Conservation (phyloP, 2,888 invertebrate species). For the Yponomeuta plumbellus region DNA sequence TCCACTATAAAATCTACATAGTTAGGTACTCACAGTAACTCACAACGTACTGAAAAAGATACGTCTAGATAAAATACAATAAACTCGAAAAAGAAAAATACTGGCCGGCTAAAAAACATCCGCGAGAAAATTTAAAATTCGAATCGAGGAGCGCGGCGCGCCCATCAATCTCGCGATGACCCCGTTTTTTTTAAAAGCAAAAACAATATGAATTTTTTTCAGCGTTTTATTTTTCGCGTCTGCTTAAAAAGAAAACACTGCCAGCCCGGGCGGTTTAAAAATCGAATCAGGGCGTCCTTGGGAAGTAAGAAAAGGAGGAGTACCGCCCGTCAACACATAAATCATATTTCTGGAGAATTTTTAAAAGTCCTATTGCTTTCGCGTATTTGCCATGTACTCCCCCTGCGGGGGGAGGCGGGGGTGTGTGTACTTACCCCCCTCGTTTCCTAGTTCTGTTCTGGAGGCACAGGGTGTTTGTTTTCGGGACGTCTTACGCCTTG, state of each 20-base stretch:
- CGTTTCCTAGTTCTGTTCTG: slow-evolving; percentile 70
- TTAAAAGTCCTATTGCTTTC: slow-evolving; percentile 78
- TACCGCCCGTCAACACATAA: slow-evolving; percentile 74
- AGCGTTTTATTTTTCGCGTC: not conserved
- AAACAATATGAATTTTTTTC: not conserved
- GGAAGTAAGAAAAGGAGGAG: slow-evolving; percentile 48
- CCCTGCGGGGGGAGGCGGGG: slow-evolving; percentile 43
- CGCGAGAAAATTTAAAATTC: slow-evolving; percentile 15
- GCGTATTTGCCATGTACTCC: slow-evolving; percentile 77
- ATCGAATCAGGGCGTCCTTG: slow-evolving; percentile 75
- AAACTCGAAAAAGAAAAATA: not conserved
- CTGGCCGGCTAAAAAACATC: slow-evolving; percentile 1
- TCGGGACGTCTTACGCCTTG: slow-evolving; percentile 28
- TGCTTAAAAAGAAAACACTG: slow-evolving; percentile 23
- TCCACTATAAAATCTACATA: too few species aligned
- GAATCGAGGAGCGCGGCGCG: slow-evolving; percentile 12
- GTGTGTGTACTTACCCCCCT: slow-evolving; percentile 74
- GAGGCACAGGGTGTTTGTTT: slow-evolving; percentile 40
- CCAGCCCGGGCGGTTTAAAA: slow-evolving; percentile 67
- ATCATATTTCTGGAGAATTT: slow-evolving; percentile 77
- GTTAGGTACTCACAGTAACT: too few species aligned
- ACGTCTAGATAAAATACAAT: not conserved
- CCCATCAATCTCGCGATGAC: slow-evolving; percentile 17
- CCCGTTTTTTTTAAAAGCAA: slow-evolving; percentile 15
- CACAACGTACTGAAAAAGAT: too few species aligned